Evolutionary conservation across 2,113 vertebrate genomes (phyloP).

Genomic region (Cyphomyrus plagiostoma): DNA sequence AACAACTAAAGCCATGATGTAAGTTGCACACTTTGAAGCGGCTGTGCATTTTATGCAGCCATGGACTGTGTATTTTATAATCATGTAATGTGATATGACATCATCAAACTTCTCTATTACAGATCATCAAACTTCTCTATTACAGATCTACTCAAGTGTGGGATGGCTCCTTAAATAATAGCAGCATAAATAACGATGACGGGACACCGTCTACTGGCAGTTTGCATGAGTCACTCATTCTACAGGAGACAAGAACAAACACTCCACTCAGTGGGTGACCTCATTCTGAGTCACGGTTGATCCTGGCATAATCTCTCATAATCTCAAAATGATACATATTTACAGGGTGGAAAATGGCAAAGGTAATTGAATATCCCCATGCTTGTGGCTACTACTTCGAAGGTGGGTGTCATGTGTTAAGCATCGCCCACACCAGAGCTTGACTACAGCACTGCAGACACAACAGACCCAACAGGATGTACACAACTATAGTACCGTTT

Average conservation of each 20-base stretch:
- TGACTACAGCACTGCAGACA: neutral
- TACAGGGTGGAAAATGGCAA: neutral
- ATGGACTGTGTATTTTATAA: neutral
- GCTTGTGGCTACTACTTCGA: neutral
- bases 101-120: neutral
- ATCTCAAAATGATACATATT: neutral
- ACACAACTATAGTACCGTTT: neutral
- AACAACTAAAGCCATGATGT: neutral
- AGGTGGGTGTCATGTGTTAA: neutral
- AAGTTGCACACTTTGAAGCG: neutral
- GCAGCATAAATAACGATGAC: neutral
- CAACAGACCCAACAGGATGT: neutral
- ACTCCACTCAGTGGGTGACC: neutral
- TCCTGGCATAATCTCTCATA: conserved; percentile 14
- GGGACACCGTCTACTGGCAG: neutral
- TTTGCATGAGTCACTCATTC: conserved; percentile 10
- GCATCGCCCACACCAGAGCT: neutral
- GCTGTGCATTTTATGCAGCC: neutral
- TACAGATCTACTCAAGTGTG: neutral
- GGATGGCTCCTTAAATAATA: neutral
- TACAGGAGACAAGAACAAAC: neutral
- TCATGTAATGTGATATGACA: neutral
- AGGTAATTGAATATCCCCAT: neutral
- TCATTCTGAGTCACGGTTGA: conserved; percentile 14
- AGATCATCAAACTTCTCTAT: neutral